These are phyloP conservation scores for Oscheius sp. DNA, from an alignment of 2,888 invertebrate genomes.

Conservation along the genomic window DNA sequence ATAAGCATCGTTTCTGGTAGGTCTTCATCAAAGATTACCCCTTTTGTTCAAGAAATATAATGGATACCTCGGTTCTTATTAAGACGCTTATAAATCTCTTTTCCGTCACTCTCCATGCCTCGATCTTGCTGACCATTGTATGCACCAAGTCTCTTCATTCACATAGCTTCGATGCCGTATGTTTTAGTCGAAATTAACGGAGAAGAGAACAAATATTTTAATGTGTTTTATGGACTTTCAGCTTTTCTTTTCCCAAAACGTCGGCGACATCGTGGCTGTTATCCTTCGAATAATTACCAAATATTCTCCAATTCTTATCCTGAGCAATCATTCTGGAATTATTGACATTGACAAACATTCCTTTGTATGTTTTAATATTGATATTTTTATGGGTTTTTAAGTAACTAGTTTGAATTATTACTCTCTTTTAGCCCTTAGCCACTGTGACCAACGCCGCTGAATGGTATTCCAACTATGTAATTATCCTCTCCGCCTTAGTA, in stretches of 20 bases:
- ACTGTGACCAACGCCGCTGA: slow-evolving; percentile 29
- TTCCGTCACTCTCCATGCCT: slow-evolving; percentile 18
- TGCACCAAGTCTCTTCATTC: slow-evolving; percentile 27
- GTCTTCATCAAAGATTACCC: background rate
- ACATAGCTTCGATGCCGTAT: slow-evolving; percentile 28
- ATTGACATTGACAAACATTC: slow-evolving; percentile 23
- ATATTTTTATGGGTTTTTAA: no score
- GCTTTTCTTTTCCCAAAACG: slow-evolving; percentile 35
- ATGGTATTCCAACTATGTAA: slow-evolving; percentile 32
- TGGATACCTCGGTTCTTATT: slow-evolving; percentile 6
- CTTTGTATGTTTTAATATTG: slow-evolving; percentile 22
- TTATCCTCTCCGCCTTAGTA: slow-evolving; percentile 25
- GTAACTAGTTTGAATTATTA: background rate
- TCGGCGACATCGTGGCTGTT: slow-evolving; percentile 28
- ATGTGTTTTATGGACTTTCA: background rate
- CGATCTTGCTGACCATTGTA: slow-evolving; percentile 11
- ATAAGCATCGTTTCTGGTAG: background rate
- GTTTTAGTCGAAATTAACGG: background rate
- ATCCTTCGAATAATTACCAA: slow-evolving; percentile 22
- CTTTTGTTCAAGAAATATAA: background rate
- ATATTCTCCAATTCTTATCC: slow-evolving; percentile 23
- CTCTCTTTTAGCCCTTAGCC: slow-evolving; percentile 22
- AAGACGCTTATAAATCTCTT: slow-evolving; percentile 24
- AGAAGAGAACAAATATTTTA: background rate
- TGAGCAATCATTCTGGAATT: slow-evolving; percentile 23